These are phyloP conservation scores for Leptatherina wallacei DNA, from an alignment of 2,797 vertebrate genomes.

Conservation along the genomic window DNA sequence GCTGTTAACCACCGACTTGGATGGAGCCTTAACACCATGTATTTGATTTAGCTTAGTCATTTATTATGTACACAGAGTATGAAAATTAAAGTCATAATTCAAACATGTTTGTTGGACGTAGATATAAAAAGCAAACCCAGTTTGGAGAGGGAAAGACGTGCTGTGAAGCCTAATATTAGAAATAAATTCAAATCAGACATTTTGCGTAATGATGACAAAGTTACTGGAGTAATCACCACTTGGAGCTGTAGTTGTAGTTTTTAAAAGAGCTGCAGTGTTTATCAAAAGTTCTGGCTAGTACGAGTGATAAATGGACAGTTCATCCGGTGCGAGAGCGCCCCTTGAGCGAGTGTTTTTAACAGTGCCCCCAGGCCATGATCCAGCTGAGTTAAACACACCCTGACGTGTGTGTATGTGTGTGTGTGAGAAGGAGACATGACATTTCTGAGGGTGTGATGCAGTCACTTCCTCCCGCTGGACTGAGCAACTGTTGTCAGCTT, in stretches of 20 bases:
- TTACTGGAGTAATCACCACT: slow-evolving; percentile 11
- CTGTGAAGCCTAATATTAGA: slow-evolving; percentile 5
- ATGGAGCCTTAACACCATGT: slow-evolving; percentile 30
- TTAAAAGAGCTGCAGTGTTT: slow-evolving; percentile 42
- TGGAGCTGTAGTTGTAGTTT: slow-evolving; percentile 7
- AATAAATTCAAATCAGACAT: slow-evolving; percentile 8
- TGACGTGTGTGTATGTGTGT: slow-evolving; percentile 38
- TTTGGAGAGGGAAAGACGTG: slow-evolving; percentile 21
- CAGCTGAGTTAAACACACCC: slow-evolving; percentile 78
- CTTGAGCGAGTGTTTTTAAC: slow-evolving; percentile 68
- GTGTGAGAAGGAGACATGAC: slow-evolving; percentile 55
- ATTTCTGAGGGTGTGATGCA: slow-evolving; percentile 78
- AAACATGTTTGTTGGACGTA: slow-evolving; percentile 38
- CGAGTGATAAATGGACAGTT: slow-evolving; percentile 68
- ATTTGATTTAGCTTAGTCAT: slow-evolving; percentile 68
- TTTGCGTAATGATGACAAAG: slow-evolving; percentile 3
- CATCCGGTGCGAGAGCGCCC: slow-evolving; percentile 52
- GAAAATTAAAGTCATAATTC: slow-evolving; percentile 67
- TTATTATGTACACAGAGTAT: slow-evolving; percentile 59
- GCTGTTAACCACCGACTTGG: slow-evolving; percentile 71
- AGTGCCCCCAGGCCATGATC: slow-evolving; percentile 66
- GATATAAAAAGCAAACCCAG: slow-evolving; percentile 38
- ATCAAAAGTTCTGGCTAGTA: slow-evolving; percentile 53
- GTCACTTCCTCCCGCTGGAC: slow-evolving; percentile 87
- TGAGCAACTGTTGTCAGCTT: slow-evolving; percentile 87